Conservation (phyloP, 2,888 invertebrate species). For the Patella pellucida region DNA sequence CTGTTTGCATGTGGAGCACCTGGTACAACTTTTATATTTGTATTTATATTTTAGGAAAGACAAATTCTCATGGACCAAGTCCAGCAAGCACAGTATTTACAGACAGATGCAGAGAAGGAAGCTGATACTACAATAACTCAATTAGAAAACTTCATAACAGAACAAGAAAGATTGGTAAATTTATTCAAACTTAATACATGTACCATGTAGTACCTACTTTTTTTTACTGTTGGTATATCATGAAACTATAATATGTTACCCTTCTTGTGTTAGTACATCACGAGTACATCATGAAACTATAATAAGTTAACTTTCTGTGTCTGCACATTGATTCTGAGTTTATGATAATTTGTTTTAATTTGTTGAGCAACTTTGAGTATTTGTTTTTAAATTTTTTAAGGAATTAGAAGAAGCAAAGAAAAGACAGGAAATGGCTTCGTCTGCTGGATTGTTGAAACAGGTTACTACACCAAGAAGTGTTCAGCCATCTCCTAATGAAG, state of each 20-base stretch:
- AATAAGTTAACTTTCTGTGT: neutral
- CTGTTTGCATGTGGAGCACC: too few relatives aligned
- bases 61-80: constrained; percentile 63
- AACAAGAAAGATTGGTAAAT: constrained; percentile 67
- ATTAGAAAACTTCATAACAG: constrained; percentile 68
- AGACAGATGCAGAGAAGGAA: constrained; percentile 67
- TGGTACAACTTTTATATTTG: neutral
- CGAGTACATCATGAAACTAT: neutral
- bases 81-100: constrained; percentile 62
- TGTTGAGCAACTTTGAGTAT: too few relatives aligned
- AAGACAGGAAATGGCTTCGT: constrained; percentile 43
- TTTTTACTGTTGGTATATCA: neutral
- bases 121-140: constrained; percentile 68
- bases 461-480: neutral
- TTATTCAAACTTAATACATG: neutral
- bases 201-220: neutral
- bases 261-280: neutral
- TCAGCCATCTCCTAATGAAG: constrained; percentile 48
- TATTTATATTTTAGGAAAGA: constrained; percentile 56
- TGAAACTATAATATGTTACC: neutral
- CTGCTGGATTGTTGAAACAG: constrained; percentile 27
- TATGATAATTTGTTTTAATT: too few relatives aligned
- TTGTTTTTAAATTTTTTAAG: constrained; percentile 21
- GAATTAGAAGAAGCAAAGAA: constrained; percentile 52
- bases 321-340: too few relatives aligned